phyloP scores from a whole-genome alignment of 2,797 vertebrate genomes.

The Sebastes trivittatus region DNA sequence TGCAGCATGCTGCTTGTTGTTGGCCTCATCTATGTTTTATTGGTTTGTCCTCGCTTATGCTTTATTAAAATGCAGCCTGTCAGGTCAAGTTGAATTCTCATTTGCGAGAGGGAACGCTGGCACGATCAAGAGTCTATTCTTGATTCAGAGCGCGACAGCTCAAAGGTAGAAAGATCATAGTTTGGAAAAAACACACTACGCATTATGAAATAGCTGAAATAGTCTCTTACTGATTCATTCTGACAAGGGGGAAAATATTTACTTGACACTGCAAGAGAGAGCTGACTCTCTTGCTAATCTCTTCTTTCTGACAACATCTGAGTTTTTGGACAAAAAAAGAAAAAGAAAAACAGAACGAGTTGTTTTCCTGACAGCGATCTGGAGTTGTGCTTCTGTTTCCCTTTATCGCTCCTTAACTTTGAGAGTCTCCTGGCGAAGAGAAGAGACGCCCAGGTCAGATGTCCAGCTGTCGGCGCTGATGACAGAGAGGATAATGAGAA shows the following conservation, averaged over 20 bases:
- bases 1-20: constrained; percentile 79
- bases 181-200: background rate
- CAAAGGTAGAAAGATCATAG: constrained; percentile 10
- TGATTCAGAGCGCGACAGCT: constrained; percentile 28
- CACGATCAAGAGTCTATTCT: constrained; percentile 26
- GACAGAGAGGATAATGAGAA: constrained; percentile 26
- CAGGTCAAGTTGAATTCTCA: constrained; percentile 23
- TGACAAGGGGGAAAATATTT: constrained; percentile 1
- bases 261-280: background rate
- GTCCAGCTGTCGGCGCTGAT: constrained; percentile 19
- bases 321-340: background rate
- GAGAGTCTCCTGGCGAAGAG: background rate
- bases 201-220: constrained; percentile 14
- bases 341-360: background rate
- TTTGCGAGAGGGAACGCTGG: constrained; percentile 10
- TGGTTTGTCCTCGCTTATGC: constrained; percentile 14
- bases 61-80: constrained; percentile 39
- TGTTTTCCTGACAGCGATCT: background rate
- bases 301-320: background rate
- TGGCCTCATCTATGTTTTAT: constrained; percentile 69
- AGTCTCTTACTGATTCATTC: constrained; percentile 10
- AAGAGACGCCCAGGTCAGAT: constrained; percentile 11
- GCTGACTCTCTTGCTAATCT: background rate
- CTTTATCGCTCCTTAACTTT: background rate
- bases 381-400: background rate